Conservation (phyloP, 2,888 invertebrate species). For the Coleophora flavipennella region DNA sequence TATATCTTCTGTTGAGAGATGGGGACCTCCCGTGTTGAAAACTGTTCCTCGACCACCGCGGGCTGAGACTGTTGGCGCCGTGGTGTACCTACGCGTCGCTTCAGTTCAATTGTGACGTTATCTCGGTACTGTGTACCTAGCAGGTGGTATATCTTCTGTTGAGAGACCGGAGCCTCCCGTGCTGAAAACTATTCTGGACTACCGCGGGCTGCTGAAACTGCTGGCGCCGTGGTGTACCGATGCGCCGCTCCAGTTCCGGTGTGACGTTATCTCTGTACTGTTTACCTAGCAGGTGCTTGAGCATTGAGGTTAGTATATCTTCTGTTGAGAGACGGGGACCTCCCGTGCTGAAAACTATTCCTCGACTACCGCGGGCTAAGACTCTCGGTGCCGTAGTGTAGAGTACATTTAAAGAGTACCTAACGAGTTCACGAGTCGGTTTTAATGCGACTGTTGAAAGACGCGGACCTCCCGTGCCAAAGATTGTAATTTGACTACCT, state of each 20-base stretch:
- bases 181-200: constrained; percentile 89
- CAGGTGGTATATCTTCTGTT: too few species aligned
- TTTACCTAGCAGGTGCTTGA: too few species aligned
- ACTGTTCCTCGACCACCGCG: constrained; percentile 94
- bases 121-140: too few species aligned
- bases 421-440: too few species aligned
- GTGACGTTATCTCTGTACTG: too few species aligned
- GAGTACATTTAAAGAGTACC: too few species aligned
- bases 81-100: too few species aligned
- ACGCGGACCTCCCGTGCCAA: constrained; percentile 86
- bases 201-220: constrained; percentile 94
- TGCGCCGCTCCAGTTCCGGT: constrained; percentile 67
- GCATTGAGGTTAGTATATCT: too few species aligned
- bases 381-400: constrained; percentile 94
- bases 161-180: constrained; percentile 85
- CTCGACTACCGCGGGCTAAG: constrained; percentile 94
- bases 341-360: constrained; percentile 89
- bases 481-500: constrained; percentile 94
- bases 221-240: constrained; percentile 96
- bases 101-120: too few species aligned
- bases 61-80: constrained; percentile 89
- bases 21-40: constrained; percentile 88
- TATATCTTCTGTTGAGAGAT: constrained; percentile 83
- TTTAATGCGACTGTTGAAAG: constrained; percentile 85
- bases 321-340: constrained; percentile 85